Conservation (phyloP, 2,888 invertebrate species). For the Lasioglossum pauxillum region DNA sequence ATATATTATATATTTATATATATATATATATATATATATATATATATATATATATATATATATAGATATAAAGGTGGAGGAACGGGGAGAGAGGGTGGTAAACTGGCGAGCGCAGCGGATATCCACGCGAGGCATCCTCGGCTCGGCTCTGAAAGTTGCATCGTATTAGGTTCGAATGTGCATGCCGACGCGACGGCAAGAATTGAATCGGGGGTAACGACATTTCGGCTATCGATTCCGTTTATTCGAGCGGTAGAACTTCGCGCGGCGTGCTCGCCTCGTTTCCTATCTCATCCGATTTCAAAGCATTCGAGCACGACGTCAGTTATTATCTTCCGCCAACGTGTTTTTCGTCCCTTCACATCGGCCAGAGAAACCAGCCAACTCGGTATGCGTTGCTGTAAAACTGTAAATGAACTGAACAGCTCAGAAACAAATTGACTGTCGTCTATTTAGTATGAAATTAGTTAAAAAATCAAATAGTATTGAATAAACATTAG, state of each 20-base stretch:
- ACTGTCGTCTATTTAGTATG: too few species aligned
- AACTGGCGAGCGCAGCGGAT: conserved; percentile 17
- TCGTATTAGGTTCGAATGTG: conserved; percentile 39
- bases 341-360: not conserved
- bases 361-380: not conserved
- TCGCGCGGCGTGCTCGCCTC: not conserved
- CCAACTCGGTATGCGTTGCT: not conserved
- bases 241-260: conserved; percentile 34
- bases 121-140: conserved; percentile 19
- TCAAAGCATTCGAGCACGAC: not conserved
- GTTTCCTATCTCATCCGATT: not conserved
- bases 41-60: not conserved
- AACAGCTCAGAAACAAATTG: not conserved
- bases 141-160: conserved; percentile 13
- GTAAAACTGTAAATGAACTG: not conserved
- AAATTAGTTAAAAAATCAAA: too few species aligned
- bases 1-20: not conserved
- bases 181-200: conserved; percentile 26
- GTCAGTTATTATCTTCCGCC: not conserved
- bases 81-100: not conserved
- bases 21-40: not conserved
- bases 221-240: conserved; percentile 47
- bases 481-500: too few species aligned
- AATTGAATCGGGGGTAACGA: conserved; percentile 43
- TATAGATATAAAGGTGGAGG: not conserved